phyloP scores from a whole-genome alignment of 2,797 vertebrate genomes.

The Amazona finschi region DNA sequence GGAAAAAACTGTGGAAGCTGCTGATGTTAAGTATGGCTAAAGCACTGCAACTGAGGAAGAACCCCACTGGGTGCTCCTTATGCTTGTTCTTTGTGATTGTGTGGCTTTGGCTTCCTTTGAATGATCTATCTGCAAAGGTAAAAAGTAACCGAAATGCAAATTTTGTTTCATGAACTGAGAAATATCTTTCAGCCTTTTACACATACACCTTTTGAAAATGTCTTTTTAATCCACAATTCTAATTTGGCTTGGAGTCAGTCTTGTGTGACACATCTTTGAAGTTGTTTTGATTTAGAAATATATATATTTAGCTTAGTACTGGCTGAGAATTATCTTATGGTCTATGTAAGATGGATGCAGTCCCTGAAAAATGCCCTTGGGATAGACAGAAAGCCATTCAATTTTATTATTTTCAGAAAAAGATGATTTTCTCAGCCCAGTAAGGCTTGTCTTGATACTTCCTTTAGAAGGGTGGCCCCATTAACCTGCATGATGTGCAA shows the following conservation, averaged over 20 bases:
- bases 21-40: not conserved
- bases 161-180: not conserved
- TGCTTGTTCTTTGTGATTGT: not conserved
- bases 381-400: not conserved
- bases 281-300: not conserved
- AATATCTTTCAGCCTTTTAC: not conserved
- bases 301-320: not conserved
- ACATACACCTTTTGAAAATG: not conserved
- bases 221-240: not conserved
- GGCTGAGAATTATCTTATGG: not conserved
- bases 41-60: not conserved
- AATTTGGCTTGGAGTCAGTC: not conserved
- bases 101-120: not conserved
- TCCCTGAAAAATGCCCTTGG: not conserved
- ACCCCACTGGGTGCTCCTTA: not conserved
- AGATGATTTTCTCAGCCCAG: not conserved
- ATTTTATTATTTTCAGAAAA: not conserved
- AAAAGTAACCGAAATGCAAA: not conserved
- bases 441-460: not conserved
- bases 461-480: not conserved
- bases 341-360: not conserved
- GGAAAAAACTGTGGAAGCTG: not conserved
- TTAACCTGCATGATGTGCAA: not conserved
- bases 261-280: not conserved
- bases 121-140: not conserved